A percentile compares a stretch with the other conserved stretches of the same genome.
Evolutionary conservation across 2,888 invertebrate genomes (phyloP).

Genomic region (Isoperla grammatica): DNA sequence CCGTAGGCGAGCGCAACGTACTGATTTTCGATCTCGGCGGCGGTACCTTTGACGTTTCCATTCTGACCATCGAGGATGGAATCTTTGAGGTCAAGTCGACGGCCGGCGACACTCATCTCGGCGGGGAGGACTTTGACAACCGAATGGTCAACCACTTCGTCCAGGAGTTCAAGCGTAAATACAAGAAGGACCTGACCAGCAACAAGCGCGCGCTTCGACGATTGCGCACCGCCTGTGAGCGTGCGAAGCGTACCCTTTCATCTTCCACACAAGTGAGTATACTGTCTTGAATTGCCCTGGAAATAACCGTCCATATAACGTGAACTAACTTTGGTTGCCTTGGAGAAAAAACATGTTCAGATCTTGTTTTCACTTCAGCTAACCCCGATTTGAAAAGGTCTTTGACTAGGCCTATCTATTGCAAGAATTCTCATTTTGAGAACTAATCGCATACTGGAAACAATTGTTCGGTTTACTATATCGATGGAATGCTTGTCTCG

Average conservation of each 20-base stretch:
- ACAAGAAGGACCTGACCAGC: conserved; percentile 45
- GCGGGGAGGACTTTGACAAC: conserved; percentile 55
- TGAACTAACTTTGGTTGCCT: too few relatives aligned
- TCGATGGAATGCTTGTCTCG: too few relatives aligned
- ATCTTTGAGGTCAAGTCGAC: conserved; percentile 64
- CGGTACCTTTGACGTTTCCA: conserved; percentile 62
- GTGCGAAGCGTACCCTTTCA: conserved; percentile 47
- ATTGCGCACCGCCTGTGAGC: conserved; percentile 46
- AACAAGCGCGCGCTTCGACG: conserved; percentile 46
- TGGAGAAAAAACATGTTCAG: too few relatives aligned
- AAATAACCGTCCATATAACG: too few relatives aligned
- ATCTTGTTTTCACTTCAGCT: too few relatives aligned
- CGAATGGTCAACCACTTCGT: conserved; percentile 52
- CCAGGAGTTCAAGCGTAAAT: conserved; percentile 49
- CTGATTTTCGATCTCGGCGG: conserved; percentile 61
- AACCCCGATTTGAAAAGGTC: too few relatives aligned
- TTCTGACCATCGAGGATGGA: conserved; percentile 61
- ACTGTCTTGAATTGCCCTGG: too few relatives aligned
- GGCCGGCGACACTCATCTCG: conserved; percentile 54
- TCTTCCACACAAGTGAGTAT: conserved; percentile 42
- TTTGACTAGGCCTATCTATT: too few relatives aligned
- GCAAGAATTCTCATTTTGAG: too few relatives aligned
- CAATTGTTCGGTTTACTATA: too few relatives aligned
- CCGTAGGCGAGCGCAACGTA: conserved; percentile 47
- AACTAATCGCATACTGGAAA: too few relatives aligned